These are phyloP conservation scores for Laspeyria flexula DNA, from an alignment of 2,888 invertebrate species.

Conservation along the genomic window DNA sequence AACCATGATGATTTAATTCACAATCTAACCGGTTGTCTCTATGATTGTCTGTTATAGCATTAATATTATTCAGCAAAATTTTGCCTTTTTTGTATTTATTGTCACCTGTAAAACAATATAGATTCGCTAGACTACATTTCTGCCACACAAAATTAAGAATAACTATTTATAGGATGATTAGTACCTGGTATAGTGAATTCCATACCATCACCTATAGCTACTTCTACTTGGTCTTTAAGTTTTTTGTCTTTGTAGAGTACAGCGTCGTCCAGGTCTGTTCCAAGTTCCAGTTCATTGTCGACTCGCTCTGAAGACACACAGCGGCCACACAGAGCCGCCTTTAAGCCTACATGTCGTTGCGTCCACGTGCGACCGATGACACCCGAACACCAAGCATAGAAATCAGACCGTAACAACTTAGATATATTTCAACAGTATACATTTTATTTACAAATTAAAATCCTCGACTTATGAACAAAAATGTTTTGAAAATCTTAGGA, in stretches of 20 bases:
- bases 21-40: conserved; percentile 91
- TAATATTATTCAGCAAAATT: conserved; percentile 92
- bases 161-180: conserved; percentile 10
- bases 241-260: conserved; percentile 95
- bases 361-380: conserved; percentile 62
- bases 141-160: background rate
- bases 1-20: conserved; percentile 90
- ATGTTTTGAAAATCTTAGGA: background rate
- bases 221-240: conserved; percentile 95
- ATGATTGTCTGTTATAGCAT: conserved; percentile 91
- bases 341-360: conserved; percentile 80
- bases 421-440: conserved; percentile 14
- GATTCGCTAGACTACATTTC: conserved; percentile 3
- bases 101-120: conserved; percentile 87
- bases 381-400: conserved; percentile 82
- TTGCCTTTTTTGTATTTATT: conserved; percentile 94
- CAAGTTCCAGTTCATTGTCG: conserved; percentile 88
- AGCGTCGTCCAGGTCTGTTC: conserved; percentile 91
- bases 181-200: conserved; percentile 96
- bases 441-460: conserved; percentile 18
- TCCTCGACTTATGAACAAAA: conserved; percentile 21
- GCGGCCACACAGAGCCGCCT: conserved; percentile 87
- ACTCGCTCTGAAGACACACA: conserved; percentile 89
- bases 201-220: conserved; percentile 97
- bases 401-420: conserved; percentile 72